phyloP scores from a whole-genome alignment of 2,113 vertebrate species.

The Bathybates hornii region DNA sequence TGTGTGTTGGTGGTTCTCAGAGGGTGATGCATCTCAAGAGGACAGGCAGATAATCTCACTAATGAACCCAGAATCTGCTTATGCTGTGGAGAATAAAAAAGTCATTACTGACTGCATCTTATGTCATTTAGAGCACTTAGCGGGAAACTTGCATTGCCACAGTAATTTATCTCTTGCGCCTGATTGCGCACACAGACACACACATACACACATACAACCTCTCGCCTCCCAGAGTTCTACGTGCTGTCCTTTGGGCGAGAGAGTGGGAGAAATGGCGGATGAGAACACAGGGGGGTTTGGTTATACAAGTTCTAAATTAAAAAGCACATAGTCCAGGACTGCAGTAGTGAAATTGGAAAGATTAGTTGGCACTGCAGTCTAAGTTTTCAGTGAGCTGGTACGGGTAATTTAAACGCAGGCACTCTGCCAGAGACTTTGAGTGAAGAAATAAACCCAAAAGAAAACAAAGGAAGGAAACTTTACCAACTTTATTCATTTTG shows the following conservation, averaged over 20 bases:
- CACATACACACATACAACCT: neutral
- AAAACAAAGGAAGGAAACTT: neutral
- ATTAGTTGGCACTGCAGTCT: neutral
- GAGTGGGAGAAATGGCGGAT: neutral
- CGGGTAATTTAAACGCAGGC: constrained; percentile 8
- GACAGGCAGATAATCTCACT: constrained; percentile 64
- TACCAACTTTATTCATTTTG: neutral
- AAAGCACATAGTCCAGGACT: neutral
- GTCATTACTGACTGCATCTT: constrained; percentile 63
- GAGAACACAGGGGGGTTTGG: neutral
- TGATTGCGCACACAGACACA: neutral
- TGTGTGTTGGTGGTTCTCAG: constrained; percentile 2
- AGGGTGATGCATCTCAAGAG: constrained; percentile 54
- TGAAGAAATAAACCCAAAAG: neutral
- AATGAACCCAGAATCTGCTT: constrained; percentile 64
- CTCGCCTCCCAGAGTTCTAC: constrained; percentile 22
- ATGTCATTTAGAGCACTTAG: constrained; percentile 69
- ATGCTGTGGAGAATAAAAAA: constrained; percentile 62
- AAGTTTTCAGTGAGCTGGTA: neutral
- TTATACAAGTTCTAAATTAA: constrained; percentile 6
- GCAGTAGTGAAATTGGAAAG: neutral
- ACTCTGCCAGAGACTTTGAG: neutral
- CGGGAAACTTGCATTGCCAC: constrained; percentile 56
- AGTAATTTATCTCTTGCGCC: constrained; percentile 62
- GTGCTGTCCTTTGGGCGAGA: constrained; percentile 25